Evolutionary conservation across 2,888 invertebrate species (phyloP), one percentile per base, ranked within the genome.

Genomic region (Melitaea athalia): DNA sequence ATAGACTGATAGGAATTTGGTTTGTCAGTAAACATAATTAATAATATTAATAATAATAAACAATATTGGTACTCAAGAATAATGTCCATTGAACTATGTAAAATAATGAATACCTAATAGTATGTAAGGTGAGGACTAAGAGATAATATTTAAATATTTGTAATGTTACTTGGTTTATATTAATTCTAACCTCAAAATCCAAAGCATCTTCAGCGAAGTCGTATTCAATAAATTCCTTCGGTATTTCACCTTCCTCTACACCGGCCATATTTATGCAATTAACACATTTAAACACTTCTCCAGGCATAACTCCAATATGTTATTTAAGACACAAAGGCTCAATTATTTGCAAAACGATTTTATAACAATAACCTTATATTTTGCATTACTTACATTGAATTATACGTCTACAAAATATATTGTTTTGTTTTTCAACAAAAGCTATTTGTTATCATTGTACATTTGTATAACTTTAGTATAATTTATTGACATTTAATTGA

Each of bases 151-250:
- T 3, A 49, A 4, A n/a, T 49, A 59, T 38, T 38, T 24, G 12
- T 7, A 24, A 43, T 59, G 11, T 8, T 17, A 6, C 10, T 8
- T 14, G 7, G 5, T 7, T 47, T n/a, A 43, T 12, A 57, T 12
- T 24, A 5, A 33, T 38, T 60, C 90, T 87, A 84, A 92, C 92
- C 91, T 91, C 92, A 82, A 89, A 92, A 76, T 91, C 90, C 77
- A 90, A 74, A 11, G 92, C 92, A 83, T 92, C 92, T 79, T 92
- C 90, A 49, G 91, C 89, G 63, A 91, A 91, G 75, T 92, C 92
- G 71, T 82, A 92, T 73, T 91, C 92, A 50, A 88, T 83, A 59
- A 85, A 87, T 68, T 92, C 91, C 52, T 82, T 84, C 12, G 89
- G 87, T 61, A 91, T 82, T 33, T 79, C 77, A 14, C 92, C 92